Base-by-base conservation (phyloP, 1,140 invertebrate genomes). In the Diabrotica undecimpunctata region DNA sequence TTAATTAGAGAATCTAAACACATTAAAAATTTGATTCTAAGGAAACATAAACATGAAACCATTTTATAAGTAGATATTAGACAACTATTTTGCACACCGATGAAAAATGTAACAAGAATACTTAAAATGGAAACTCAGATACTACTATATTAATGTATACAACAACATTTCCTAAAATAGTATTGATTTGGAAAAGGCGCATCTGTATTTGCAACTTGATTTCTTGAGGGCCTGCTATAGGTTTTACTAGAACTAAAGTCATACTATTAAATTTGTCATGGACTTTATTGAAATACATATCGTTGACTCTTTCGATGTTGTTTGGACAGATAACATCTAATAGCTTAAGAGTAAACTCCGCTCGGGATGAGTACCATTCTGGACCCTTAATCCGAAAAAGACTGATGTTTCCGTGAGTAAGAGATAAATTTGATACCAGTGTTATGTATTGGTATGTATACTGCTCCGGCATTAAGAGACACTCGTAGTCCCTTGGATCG, bases 381-480 rank as follows among this genome's bases (percentile, higher is more conserved):
- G 92, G 90, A 0, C 92, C 90, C 62, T 90, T 84, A 86, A 97
- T 94, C 8, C 91, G 94, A 78, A 96, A 97, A 2, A 98, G 80
- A 58, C 93, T 88, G 51, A 92, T 80, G 68, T 84, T 82, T 6
- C 86, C 89, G 2, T 81, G 74, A 0, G 92, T 87, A 7, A 96
- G 84, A 35, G 87, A 87, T 12, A 95, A 79, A 77, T 93, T 92
- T 57, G 92, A 91, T 0, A 92, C 88, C 70, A 97, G 90, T 0
- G 92, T 93, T 66, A 97, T 90, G 78, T 92, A 97, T 80, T 96
- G 96, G 81, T 89, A 95, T 6, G 93, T 94, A 74, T 90, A 91
- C 58, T 90, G 89, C 12, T 92, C 86, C 0, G 95, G 93, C 71
- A 87, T 85, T 7, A 85, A 86, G 8, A 90, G 81, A 70, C 94